A percentile compares a stretch with the other conserved stretches of the same genome.
Conservation (phyloP, 2,113 vertebrate species). For the Helogale parvula region DNA sequence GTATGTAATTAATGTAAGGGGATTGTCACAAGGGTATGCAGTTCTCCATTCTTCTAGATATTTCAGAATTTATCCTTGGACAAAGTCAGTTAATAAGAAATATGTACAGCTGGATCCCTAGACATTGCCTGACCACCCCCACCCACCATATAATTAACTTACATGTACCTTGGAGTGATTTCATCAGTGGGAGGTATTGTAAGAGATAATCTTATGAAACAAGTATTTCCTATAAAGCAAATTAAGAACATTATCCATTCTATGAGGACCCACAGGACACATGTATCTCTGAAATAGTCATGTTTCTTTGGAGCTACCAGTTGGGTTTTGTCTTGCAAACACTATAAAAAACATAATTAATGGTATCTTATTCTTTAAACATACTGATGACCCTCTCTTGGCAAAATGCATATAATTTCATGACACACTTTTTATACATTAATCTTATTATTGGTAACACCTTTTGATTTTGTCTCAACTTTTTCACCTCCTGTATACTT, state of each 20-base stretch:
- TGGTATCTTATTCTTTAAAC: neutral
- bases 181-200: neutral
- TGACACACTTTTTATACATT: neutral
- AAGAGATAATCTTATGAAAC: neutral
- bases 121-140: neutral
- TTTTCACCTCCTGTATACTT: conserved; percentile 26
- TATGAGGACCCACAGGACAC: neutral
- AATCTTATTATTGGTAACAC: neutral
- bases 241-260: neutral
- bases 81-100: neutral
- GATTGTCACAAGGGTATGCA: neutral
- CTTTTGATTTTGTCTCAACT: conserved; percentile 41
- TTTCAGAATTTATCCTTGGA: neutral
- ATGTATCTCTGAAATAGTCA: neutral
- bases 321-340: neutral
- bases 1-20: neutral
- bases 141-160: neutral
- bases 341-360: neutral
- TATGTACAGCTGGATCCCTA: neutral
- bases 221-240: conserved; percentile 5
- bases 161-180: neutral
- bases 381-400: neutral
- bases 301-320: neutral
- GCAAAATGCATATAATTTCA: neutral
- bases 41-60: neutral